phyloP scores from a whole-genome alignment of 1,140 invertebrate species.

The Halesus radiatus region DNA sequence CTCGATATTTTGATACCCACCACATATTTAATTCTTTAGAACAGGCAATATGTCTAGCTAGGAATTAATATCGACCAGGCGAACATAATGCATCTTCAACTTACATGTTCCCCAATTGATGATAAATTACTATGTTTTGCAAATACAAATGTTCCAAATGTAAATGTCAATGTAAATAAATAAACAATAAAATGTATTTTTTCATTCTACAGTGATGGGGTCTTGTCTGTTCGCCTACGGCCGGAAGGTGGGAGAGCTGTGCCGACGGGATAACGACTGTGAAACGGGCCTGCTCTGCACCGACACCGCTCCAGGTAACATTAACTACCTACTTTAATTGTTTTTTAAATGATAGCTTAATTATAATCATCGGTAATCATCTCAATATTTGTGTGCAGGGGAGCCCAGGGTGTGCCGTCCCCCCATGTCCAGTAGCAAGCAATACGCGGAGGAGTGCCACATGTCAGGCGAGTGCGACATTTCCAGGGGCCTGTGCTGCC shows the following conservation, averaged over 20 bases:
- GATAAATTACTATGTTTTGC: too few relatives aligned
- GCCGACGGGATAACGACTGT: constrained; percentile 81
- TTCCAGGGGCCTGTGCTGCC: constrained; percentile 87
- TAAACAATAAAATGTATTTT: too few relatives aligned
- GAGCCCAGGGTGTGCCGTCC: constrained; percentile 84
- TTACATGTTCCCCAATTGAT: too few relatives aligned
- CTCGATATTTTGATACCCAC: too few relatives aligned
- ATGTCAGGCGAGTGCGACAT: constrained; percentile 90
- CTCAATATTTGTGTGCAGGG: constrained; percentile 59
- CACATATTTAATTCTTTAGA: too few relatives aligned
- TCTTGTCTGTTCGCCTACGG: constrained; percentile 81
- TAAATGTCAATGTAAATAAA: too few relatives aligned
- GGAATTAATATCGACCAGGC: too few relatives aligned
- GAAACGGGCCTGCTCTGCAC: constrained; percentile 81
- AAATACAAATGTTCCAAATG: too few relatives aligned
- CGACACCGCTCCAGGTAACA: constrained; percentile 65
- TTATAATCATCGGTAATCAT: too few relatives aligned
- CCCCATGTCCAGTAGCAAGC: constrained; percentile 80
- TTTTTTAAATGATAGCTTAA: too few relatives aligned
- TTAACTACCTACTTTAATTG: background rate
- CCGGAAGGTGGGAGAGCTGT: constrained; percentile 81
- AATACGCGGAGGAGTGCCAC: constrained; percentile 87
- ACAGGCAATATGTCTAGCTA: too few relatives aligned
- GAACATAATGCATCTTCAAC: too few relatives aligned
- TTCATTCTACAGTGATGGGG: constrained; percentile 70